Evolutionary conservation across 2,888 invertebrate species (phyloP), one percentile per base, ranked within the genome.

Genomic region (Macropis europaea): DNA sequence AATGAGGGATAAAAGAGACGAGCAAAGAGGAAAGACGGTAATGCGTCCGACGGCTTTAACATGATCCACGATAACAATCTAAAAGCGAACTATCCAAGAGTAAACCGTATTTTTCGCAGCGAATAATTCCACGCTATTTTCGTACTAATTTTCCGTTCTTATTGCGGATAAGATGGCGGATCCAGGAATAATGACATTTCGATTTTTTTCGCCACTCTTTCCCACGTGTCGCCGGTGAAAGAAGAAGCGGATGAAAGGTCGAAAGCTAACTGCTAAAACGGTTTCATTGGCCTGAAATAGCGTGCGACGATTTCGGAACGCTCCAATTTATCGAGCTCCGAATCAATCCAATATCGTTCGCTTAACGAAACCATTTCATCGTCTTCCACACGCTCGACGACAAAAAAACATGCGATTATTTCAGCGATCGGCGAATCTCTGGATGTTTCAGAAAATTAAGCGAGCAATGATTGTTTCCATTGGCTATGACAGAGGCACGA

Each of bases 121-220:
- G 85, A 85, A 86, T 86, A 84, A 84, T 84, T 84, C 79, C 73
- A 70, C 71, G 73, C 75, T 83, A 73, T 83, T 87, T 84, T 84
- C 83, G 82, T 82, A 84, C 82, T 82, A 82, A 85, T 87, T 84
- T 84, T 82, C 82, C 80, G 81, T 84, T 81, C 79, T 82, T 77
- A 75, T 34, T 43, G 48, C 56, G 54, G 68, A 77, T 77, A 77
- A 77, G 81, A 83, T 80, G 73, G 81, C 82, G 75, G 76, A 73
- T 53, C 52, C 64, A 53, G 74, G 42, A n/a, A 24, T 57, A 54
- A 76, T 54, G 62, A 61, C 64, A 69, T 52, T 47, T 38, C 48
- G 19, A 40, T 54, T 42, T 15, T 32, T 59, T 22, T n/a, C 22
- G 19, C 28, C 28, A n/a, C n/a, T n/a, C n/a, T n/a, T n/a, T 32